Evolutionary conservation across 2,113 vertebrate species (phyloP).

Genomic region (Bambusicola thoracicus): DNA sequence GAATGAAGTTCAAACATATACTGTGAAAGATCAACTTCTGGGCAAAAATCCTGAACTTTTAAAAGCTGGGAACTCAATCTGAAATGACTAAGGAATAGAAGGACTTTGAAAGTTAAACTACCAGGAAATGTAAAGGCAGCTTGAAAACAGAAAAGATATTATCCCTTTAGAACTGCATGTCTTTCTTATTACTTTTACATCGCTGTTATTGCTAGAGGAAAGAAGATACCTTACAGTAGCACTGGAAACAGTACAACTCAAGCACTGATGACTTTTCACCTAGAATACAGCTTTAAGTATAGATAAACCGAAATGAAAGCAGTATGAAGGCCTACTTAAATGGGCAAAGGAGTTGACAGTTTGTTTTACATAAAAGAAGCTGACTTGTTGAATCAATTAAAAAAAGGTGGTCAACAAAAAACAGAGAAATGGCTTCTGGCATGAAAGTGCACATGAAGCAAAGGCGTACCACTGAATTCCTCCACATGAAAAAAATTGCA

Average conservation of each 20-base stretch:
- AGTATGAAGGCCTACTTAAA: background rate
- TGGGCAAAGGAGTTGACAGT: background rate
- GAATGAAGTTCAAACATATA: background rate
- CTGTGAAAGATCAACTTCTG: background rate
- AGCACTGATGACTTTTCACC: background rate
- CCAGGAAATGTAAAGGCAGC: background rate
- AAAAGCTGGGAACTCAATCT: background rate
- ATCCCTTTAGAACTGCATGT: background rate
- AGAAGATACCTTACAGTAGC: background rate
- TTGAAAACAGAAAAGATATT: background rate
- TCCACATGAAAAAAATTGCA: too few relatives aligned
- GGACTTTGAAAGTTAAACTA: background rate
- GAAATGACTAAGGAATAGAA: background rate
- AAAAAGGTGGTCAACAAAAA: background rate
- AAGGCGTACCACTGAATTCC: too few relatives aligned
- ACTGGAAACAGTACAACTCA: background rate
- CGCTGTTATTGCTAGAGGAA: background rate
- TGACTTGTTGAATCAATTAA: background rate
- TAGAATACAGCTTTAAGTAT: background rate
- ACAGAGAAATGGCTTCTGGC: background rate
- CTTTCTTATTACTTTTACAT: background rate
- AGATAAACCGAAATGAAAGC: background rate
- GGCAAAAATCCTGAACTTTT: background rate
- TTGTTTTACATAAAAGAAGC: background rate
- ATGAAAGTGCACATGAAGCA: too few relatives aligned